These are phyloP conservation scores for Meloidogyne floridensis DNA, from an alignment of 1,140 invertebrate genomes.

Conservation along the genomic window DNA sequence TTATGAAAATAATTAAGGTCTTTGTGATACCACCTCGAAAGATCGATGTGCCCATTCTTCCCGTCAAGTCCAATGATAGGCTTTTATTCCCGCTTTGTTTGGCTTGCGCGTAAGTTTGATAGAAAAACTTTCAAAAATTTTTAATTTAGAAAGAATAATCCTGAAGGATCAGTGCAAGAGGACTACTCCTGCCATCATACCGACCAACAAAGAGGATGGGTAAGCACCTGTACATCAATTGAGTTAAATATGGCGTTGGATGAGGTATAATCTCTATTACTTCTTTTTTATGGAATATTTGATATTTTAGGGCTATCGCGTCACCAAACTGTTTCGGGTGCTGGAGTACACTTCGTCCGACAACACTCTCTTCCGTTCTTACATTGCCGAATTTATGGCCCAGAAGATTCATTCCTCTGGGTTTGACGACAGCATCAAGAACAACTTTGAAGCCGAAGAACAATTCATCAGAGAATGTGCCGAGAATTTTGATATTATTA, in stretches of 20 bases:
- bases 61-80: background rate
- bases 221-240: constrained; percentile 14
- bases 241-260: background rate
- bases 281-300: no score
- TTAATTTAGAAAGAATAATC: no score
- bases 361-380: constrained; percentile 8
- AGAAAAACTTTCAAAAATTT: no score
- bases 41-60: background rate
- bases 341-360: background rate
- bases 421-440: no score
- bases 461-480: no score
- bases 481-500: background rate
- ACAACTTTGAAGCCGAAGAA: no score
- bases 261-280: no score
- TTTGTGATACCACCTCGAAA: background rate
- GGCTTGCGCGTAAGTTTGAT: background rate
- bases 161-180: background rate
- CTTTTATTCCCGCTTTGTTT: background rate
- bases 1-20: background rate
- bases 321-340: background rate
- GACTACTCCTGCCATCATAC: background rate
- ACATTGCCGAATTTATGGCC: background rate
- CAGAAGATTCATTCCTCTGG: no score
- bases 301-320: no score
- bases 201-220: constrained; percentile 18